Evolutionary conservation across 2,113 vertebrate genomes (phyloP).

Genomic region (Podilymbus podiceps): DNA sequence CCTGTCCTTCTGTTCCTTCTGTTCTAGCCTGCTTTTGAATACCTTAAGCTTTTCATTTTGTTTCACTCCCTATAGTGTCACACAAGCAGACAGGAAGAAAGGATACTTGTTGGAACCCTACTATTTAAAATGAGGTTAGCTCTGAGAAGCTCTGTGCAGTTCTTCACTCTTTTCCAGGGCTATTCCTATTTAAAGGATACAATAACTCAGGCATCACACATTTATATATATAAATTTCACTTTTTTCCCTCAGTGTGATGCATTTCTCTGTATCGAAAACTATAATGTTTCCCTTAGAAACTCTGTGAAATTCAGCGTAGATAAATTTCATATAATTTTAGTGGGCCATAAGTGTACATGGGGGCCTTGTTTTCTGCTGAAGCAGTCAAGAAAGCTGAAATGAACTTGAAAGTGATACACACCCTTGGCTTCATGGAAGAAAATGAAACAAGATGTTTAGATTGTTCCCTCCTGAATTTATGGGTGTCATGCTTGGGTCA

Average conservation of each 20-base stretch:
- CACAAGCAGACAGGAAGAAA: background rate
- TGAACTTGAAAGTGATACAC: background rate
- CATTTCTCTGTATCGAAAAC: background rate
- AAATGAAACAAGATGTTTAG: background rate
- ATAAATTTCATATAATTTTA: conserved; percentile 16
- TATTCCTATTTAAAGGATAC: background rate
- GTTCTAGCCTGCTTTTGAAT: background rate
- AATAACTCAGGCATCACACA: background rate
- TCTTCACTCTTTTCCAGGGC: background rate
- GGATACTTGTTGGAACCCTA: background rate
- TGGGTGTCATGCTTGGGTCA: background rate
- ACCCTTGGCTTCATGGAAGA: background rate
- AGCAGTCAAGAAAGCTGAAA: conserved; percentile 37
- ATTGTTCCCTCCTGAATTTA: conserved; percentile 9
- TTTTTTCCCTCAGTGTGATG: background rate
- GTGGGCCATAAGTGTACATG: background rate
- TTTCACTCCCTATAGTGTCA: background rate
- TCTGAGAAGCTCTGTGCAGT: background rate
- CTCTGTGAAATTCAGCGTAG: background rate
- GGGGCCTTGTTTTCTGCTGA: background rate
- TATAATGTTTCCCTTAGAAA: background rate
- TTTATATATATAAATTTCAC: background rate
- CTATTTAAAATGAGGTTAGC: background rate
- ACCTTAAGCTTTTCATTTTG: background rate
- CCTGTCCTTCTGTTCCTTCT: background rate